phyloP scores from a whole-genome alignment of 2,113 vertebrate genomes.

The Anser brachyrhynchus region DNA sequence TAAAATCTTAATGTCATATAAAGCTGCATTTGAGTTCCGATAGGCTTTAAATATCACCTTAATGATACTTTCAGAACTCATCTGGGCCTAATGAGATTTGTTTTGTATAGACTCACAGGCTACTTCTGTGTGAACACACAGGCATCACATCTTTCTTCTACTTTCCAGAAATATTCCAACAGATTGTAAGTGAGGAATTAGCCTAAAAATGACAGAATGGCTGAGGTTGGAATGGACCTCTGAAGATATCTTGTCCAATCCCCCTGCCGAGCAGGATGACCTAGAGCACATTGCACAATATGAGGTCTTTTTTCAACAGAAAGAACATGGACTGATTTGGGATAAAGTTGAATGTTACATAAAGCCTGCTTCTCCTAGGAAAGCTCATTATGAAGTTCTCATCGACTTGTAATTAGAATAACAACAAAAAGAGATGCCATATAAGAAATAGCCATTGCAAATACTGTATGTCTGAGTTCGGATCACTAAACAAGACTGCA shows the following conservation, averaged over 20 bases:
- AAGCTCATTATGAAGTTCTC: background rate
- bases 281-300: no score
- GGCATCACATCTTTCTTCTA: background rate
- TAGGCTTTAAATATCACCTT: background rate
- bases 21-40: background rate
- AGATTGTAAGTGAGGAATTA: background rate
- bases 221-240: no score
- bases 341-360: background rate
- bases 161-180: background rate
- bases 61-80: background rate
- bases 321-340: background rate
- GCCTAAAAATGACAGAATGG: background rate
- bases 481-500: background rate
- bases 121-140: background rate
- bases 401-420: background rate
- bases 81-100: background rate
- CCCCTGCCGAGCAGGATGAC: no score
- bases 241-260: no score
- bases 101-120: background rate
- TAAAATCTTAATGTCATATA: background rate
- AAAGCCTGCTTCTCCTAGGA: background rate
- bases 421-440: background rate
- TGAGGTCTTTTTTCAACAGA: background rate
- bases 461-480: rapidly evolving
- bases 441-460: background rate